Evolutionary conservation across 2,797 vertebrate genomes (phyloP).

Genomic region (Cossypha niveicapilla): DNA sequence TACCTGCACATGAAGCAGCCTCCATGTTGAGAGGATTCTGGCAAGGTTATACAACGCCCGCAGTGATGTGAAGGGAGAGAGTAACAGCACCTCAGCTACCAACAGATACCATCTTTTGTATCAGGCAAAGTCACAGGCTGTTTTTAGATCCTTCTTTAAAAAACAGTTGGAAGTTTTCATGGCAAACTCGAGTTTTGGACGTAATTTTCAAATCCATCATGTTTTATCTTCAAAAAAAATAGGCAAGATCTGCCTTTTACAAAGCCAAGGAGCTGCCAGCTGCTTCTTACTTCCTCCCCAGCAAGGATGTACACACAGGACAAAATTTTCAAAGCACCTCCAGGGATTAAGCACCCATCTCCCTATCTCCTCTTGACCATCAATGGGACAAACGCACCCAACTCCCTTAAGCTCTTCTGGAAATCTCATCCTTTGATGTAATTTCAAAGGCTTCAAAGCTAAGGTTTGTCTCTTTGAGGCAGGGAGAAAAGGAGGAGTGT

Average conservation of each 20-base stretch:
- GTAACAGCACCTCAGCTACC: not conserved
- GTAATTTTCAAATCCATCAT: not conserved
- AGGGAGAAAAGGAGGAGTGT: not conserved
- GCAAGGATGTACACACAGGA: not conserved
- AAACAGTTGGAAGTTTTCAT: not conserved
- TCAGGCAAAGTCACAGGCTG: not conserved
- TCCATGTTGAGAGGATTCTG: not conserved
- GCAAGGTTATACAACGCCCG: rapidly evolving
- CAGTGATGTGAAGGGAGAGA: not conserved
- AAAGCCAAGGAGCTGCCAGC: not conserved
- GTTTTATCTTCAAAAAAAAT: conserved; percentile 1
- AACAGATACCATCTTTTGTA: not conserved
- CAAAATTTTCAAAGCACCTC: conserved; percentile 29
- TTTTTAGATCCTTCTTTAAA: not conserved
- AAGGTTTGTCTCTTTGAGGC: conserved; percentile 28
- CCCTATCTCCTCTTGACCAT: conserved; percentile 1
- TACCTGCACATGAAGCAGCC: not conserved
- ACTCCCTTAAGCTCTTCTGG: conserved; percentile 7
- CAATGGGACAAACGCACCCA: not conserved
- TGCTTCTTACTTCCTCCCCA: not conserved
- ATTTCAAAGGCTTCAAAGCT: conserved; percentile 53
- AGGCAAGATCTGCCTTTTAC: not conserved
- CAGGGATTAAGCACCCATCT: conserved; percentile 1
- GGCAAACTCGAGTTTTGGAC: not conserved
- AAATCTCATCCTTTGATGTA: conserved; percentile 32